Percentiles rank a stretch among this genome's conserved stretches.
Conservation (phyloP, 1,140 invertebrate species). For the Drosophila littoralis region DNA sequence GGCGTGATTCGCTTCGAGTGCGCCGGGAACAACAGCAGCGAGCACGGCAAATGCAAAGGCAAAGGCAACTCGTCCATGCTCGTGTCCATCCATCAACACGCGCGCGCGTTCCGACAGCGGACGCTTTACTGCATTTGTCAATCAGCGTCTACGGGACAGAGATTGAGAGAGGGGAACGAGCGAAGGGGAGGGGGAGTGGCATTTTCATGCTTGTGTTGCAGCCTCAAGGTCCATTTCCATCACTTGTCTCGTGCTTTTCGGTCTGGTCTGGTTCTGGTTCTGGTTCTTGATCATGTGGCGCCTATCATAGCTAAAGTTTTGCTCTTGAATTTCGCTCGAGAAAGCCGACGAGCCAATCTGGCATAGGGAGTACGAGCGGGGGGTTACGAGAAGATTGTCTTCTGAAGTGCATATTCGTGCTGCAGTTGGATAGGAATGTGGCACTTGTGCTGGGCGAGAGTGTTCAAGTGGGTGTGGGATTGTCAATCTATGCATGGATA, state of each 20-base stretch:
- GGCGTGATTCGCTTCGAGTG: constrained; percentile 45
- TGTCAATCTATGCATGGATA: background rate
- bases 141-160: constrained; percentile 53
- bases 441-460: constrained; percentile 18
- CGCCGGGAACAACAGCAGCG: background rate
- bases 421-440: constrained; percentile 30
- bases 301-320: constrained; percentile 17
- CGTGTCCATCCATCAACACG: constrained; percentile 70
- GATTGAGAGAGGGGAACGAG: too few species aligned
- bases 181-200: constrained; percentile 1
- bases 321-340: constrained; percentile 37
- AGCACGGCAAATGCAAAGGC: too few species aligned
- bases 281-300: constrained; percentile 11
- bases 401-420: constrained; percentile 53
- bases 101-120: constrained; percentile 39
- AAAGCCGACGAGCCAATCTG: background rate
- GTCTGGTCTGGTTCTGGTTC: constrained; percentile 10
- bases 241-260: constrained; percentile 32
- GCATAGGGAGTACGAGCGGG: background rate
- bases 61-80: constrained; percentile 47
- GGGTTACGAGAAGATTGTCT: background rate
- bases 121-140: constrained; percentile 74
- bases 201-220: constrained; percentile 39
- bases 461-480: constrained; percentile 34
- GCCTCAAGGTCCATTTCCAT: constrained; percentile 52